Percentiles rank a stretch among this genome's conserved stretches.
phyloP scores from a whole-genome alignment of 2,888 invertebrate genomes.

The Falcaria lacertinaria region DNA sequence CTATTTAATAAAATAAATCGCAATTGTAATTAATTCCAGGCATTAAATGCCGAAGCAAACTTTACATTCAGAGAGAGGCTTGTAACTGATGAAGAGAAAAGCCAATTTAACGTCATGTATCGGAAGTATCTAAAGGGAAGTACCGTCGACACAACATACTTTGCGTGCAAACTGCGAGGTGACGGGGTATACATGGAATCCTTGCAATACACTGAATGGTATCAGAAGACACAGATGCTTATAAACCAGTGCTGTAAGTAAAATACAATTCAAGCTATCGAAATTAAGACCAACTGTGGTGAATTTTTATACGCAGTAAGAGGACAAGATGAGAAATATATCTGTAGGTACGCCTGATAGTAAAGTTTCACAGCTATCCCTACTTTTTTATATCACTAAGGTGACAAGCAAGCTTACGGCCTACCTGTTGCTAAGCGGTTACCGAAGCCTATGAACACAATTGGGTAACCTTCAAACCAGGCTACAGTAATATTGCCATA shows the following conservation, averaged over 20 bases:
- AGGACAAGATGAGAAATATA: no score
- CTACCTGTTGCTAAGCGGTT: no score
- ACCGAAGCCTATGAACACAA: no score
- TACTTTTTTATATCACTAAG: no score
- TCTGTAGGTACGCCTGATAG: no score
- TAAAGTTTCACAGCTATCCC: no score
- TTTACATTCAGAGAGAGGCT: slow-evolving; percentile 88
- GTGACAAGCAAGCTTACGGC: no score
- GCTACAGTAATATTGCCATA: no score
- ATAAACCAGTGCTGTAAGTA: slow-evolving; percentile 83
- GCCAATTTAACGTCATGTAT: slow-evolving; percentile 82
- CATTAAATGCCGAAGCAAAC: slow-evolving; percentile 86
- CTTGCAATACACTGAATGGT: slow-evolving; percentile 81
- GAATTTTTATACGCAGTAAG: not conserved
- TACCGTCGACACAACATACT: slow-evolving; percentile 40
- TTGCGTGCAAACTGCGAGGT: slow-evolving; percentile 41
- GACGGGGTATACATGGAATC: slow-evolving; percentile 63
- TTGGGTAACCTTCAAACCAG: no score
- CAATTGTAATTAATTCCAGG: slow-evolving; percentile 55
- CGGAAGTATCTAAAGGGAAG: slow-evolving; percentile 57
- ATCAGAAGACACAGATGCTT: slow-evolving; percentile 79
- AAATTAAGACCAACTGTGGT: no score
- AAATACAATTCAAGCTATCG: not conserved
- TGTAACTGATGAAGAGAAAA: slow-evolving; percentile 81
- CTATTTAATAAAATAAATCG: no score